A percentile compares a stretch with the other conserved stretches of the same genome.
These are phyloP conservation scores for Heterochromis multidens DNA, from an alignment of 2,113 vertebrate species.

Conservation along the genomic window DNA sequence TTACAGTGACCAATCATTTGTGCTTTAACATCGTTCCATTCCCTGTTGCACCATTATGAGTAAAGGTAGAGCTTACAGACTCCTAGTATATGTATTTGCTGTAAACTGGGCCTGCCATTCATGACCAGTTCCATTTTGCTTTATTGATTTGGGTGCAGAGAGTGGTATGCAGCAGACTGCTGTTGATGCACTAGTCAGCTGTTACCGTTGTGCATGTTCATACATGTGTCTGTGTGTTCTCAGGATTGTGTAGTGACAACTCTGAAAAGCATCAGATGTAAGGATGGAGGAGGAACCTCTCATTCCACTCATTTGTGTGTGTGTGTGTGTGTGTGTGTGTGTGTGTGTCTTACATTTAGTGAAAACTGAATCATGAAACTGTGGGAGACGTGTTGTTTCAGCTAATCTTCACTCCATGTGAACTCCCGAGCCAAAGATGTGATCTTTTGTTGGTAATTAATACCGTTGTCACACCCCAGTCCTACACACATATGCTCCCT, in stretches of 20 bases:
- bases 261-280: neutral
- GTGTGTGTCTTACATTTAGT: neutral
- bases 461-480: neutral
- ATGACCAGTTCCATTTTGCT: neutral
- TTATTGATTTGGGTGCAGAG: slow-evolving; percentile 14
- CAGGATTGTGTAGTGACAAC: neutral
- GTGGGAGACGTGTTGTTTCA: slow-evolving; percentile 6
- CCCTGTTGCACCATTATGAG: slow-evolving; percentile 12
- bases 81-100: neutral
- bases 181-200: neutral
- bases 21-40: slow-evolving; percentile 18
- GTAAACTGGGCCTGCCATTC: neutral
- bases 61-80: neutral
- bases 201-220: neutral
- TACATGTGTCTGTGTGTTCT: neutral
- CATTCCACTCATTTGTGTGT: neutral
- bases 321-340: neutral
- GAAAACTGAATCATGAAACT: neutral
- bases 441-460: slow-evolving; percentile 9
- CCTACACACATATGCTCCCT: neutral
- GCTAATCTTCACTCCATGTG: slow-evolving; percentile 8
- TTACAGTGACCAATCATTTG: slow-evolving; percentile 48
- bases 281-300: neutral
- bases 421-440: slow-evolving; percentile 1
- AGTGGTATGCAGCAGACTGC: neutral